Percentiles rank a stretch among this genome's conserved stretches.
phyloP scores from a whole-genome alignment of 2,113 vertebrate genomes.

The Ceyx melanurus region DNA sequence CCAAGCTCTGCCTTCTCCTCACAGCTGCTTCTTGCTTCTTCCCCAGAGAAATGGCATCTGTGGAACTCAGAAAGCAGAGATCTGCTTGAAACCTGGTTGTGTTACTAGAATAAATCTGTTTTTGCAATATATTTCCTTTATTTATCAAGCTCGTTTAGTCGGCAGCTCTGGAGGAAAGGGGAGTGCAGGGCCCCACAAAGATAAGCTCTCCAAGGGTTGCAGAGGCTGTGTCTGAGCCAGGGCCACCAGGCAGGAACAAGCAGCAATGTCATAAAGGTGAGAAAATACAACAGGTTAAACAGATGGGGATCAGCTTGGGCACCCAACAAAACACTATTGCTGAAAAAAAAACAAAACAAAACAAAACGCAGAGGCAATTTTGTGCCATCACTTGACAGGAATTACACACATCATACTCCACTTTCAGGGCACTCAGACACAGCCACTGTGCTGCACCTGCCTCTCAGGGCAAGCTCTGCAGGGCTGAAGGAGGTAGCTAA shows the following conservation, averaged over 20 bases:
- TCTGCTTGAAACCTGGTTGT: neutral
- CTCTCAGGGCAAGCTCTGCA: neutral
- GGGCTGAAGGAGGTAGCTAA: neutral
- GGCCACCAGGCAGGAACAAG: fast-evolving
- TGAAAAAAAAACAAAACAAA: neutral
- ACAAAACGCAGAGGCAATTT: neutral
- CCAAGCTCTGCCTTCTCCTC: neutral
- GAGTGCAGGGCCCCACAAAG: neutral
- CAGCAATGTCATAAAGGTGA: neutral
- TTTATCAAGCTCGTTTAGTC: neutral
- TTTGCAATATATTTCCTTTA: neutral
- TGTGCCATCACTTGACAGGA: neutral
- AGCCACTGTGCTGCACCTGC: neutral
- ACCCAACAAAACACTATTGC: neutral
- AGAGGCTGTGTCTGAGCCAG: neutral
- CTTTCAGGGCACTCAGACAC: neutral
- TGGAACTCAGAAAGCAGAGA: neutral
- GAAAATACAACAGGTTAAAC: neutral
- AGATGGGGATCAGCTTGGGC: neutral
- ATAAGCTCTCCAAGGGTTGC: neutral
- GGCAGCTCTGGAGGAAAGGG: neutral
- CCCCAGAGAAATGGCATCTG: neutral
- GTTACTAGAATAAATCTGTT: neutral
- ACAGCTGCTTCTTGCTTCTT: neutral
- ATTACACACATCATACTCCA: neutral